These are phyloP conservation scores for Pristionchus maxplancki DNA, from an alignment of 2,888 invertebrate genomes.

Conservation along the genomic window DNA sequence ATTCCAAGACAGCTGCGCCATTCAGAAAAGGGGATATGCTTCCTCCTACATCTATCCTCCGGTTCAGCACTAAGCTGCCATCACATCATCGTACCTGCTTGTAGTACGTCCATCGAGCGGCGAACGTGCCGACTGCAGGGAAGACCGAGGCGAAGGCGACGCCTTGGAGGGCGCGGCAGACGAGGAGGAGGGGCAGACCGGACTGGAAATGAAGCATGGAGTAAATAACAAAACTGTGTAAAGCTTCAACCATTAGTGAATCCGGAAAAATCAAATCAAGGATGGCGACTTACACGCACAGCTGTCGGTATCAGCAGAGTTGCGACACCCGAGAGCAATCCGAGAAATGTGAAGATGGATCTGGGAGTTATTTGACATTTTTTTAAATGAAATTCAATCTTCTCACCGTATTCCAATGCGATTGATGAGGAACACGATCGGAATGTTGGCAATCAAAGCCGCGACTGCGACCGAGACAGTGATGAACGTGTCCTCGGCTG, in stretches of 20 bases:
- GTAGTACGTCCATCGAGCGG: slow-evolving; percentile 75
- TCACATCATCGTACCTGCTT: slow-evolving; percentile 68
- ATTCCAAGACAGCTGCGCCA: too few species aligned
- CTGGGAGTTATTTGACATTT: background rate
- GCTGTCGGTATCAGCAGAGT: slow-evolving; percentile 72
- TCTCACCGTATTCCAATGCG: slow-evolving; percentile 33
- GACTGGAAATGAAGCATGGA: background rate
- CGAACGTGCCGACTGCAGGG: slow-evolving; percentile 76
- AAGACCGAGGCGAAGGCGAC: slow-evolving; percentile 76
- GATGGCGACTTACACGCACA: slow-evolving; percentile 60
- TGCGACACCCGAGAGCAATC: slow-evolving; percentile 71
- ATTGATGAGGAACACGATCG: slow-evolving; percentile 71
- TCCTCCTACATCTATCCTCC: too few species aligned
- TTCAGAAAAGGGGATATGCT: too few species aligned
- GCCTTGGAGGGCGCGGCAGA: slow-evolving; percentile 71
- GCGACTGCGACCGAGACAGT: slow-evolving; percentile 74
- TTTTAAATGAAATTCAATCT: background rate
- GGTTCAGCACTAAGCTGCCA: too few species aligned
- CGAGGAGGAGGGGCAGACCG: background rate
- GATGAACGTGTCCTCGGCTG: slow-evolving; percentile 66
- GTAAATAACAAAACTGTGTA: background rate
- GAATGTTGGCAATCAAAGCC: slow-evolving; percentile 73
- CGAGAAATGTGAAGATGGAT: slow-evolving; percentile 72
- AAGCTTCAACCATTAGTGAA: too few species aligned
- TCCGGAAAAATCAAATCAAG: background rate